Conservation (phyloP, 92 coral and sea anemone species). For the Isaurus tuberculatus region DNA sequence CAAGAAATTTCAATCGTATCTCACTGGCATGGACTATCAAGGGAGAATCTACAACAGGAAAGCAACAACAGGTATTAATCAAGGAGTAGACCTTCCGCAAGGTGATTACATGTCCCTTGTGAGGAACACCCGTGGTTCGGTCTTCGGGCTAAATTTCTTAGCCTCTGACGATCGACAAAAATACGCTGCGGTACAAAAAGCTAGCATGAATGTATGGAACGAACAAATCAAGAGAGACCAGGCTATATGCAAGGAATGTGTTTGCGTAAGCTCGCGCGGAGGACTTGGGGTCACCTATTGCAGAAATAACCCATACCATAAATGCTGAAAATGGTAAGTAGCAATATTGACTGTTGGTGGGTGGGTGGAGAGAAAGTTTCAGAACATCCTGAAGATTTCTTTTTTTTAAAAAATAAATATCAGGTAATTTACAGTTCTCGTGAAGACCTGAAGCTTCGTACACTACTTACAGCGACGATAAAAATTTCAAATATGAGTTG, state of each 20-base stretch:
- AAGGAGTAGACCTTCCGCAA: slow-evolving; percentile 66
- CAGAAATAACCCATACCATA: slow-evolving; percentile 87
- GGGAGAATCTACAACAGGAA: slow-evolving; percentile 77
- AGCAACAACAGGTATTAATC: slow-evolving; percentile 53
- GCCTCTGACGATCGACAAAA: slow-evolving; percentile 59
- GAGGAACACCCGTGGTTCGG: slow-evolving; percentile 83
- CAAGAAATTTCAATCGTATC: slow-evolving; percentile 62
- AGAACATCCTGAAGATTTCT: neutral
- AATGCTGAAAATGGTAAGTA: slow-evolving; percentile 87
- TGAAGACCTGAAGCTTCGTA: too few species aligned
- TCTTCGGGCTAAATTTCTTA: slow-evolving; percentile 76
- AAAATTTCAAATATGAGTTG: too few species aligned
- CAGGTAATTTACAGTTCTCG: too few species aligned
- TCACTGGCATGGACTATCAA: slow-evolving; percentile 77
- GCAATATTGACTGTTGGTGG: neutral
- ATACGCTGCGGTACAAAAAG: slow-evolving; percentile 56
- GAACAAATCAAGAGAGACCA: slow-evolving; percentile 96
- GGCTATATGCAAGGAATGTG: slow-evolving; percentile 84
- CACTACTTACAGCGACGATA: too few species aligned
- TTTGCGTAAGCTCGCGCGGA: slow-evolving; percentile 81
- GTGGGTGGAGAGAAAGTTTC: neutral
- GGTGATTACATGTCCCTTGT: slow-evolving; percentile 79
- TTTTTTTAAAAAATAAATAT: neutral
- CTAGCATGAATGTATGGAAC: slow-evolving; percentile 72
- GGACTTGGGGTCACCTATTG: slow-evolving; percentile 90